phyloP scores from a whole-genome alignment of 2,888 invertebrate genomes.

The Celastrina argiolus region DNA sequence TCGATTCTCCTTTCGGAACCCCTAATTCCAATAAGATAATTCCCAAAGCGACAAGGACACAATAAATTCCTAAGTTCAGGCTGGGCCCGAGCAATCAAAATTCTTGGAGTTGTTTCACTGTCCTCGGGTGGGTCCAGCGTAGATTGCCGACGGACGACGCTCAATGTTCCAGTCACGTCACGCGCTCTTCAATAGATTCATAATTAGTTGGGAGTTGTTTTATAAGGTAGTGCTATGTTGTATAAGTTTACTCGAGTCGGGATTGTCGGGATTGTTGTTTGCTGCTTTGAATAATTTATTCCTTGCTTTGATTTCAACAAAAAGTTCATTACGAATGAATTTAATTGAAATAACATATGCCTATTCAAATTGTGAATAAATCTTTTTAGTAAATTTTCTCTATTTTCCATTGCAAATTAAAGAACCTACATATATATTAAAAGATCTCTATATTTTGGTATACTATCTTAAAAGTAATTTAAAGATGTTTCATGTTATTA shows the following conservation, averaged over 20 bases:
- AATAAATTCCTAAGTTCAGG: constrained; percentile 37
- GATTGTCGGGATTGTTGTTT: not conserved
- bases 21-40: constrained; percentile 22
- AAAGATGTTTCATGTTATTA: not conserved
- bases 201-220: constrained; percentile 15
- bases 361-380: not conserved
- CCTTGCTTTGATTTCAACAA: not conserved
- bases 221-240: not conserved
- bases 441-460: not conserved
- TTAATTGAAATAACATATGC: not conserved
- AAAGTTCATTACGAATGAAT: too few species aligned
- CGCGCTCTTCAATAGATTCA: constrained; percentile 17
- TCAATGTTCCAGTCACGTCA: constrained; percentile 17
- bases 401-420: not conserved
- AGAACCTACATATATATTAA: not conserved
- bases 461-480: not conserved
- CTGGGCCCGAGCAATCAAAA: constrained; percentile 50
- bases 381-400: not conserved
- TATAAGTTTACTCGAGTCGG: not conserved
- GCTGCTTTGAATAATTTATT: not conserved
- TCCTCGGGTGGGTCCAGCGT: constrained; percentile 26
- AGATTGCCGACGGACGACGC: constrained; percentile 25
- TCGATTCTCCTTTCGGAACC: not conserved
- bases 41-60: constrained; percentile 26
- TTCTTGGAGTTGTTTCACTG: constrained; percentile 47